Base-by-base conservation (phyloP, 2,797 vertebrate species). In the Denticeps clupeoides region DNA sequence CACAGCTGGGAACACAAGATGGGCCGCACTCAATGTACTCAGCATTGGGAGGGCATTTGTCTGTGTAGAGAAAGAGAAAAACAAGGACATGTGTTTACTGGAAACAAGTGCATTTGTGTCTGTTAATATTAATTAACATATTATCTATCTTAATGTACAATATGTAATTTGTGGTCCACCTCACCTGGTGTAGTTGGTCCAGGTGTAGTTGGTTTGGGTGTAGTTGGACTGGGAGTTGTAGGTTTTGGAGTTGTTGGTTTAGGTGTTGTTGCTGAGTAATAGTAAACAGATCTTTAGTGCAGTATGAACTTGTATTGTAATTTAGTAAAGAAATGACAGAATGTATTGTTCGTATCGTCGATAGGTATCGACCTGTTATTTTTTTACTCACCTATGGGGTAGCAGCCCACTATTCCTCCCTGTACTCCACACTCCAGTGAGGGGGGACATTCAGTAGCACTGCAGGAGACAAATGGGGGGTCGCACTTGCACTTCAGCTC, bases 21-120 rank as follows among this genome's bases (percentile, higher is more conserved):
- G 76, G 78, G 13, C 80, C 81, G 15, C 85, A 87, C 1, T 61
- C 59, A 7, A 82, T 75, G 1, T 75, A 80, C 24, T 83, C 80
- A 12, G 83, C 63, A 48, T 83, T 43, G 10, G 64, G 67, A n/a
- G 81, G 81, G 32, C 83, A 88, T 7, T 38, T 60, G 2, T 59
- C 78, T 82, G 62, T 44, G 51, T 1, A n/a, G n/a, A n/a, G n/a
- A n/a, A n/a, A n/a, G n/a, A n/a, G n/a, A n/a, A n/a, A n/a, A n/a
- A n/a, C n/a, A n/a, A n/a, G n/a, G n/a, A n/a, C n/a, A n/a, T n/a
- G n/a, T n/a, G n/a, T n/a, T n/a, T n/a, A n/a, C n/a, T n/a, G n/a
- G n/a, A n/a, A n/a, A n/a, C n/a, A n/a, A n/a, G n/a, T n/a, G n/a
- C n/a, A n/a, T n/a, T n/a, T n/a, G n/a, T n/a, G n/a, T n/a, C n/a